Conservation (phyloP, 53 echinoderm and acorn worm genomes). For the Luidia sarsii region DNA sequence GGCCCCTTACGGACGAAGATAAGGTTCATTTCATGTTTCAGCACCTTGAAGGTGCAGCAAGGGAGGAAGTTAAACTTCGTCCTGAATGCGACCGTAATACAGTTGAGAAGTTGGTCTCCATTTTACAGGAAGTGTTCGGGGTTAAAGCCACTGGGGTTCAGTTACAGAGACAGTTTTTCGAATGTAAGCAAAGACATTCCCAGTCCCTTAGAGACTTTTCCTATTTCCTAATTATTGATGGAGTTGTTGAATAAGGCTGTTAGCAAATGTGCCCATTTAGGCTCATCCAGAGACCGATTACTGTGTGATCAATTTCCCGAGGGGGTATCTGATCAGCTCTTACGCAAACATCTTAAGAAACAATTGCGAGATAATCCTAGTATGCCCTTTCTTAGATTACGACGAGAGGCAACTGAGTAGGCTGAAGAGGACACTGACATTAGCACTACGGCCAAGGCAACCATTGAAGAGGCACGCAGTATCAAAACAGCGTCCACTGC, state of each 20-base stretch:
- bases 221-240: not conserved
- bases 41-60: constrained; percentile 30
- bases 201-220: constrained; percentile 9
- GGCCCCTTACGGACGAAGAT: constrained; percentile 32
- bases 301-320: constrained; percentile 30
- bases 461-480: constrained; percentile 1
- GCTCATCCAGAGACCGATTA: not conserved
- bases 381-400: not conserved
- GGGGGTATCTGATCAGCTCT: constrained; percentile 5
- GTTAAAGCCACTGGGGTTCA: constrained; percentile 18
- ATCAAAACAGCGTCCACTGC: not conserved
- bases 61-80: constrained; percentile 18
- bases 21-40: constrained; percentile 39
- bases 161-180: constrained; percentile 10
- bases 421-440: constrained; percentile 13
- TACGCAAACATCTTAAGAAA: constrained; percentile 19
- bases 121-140: constrained; percentile 14
- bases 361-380: constrained; percentile 13
- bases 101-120: not conserved
- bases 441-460: not conserved
- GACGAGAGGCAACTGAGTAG: constrained; percentile 18
- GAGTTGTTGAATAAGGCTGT: not conserved
- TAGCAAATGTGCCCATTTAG: not conserved
- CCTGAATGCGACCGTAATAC: not conserved
- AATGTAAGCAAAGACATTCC: not conserved